These are phyloP conservation scores for Pygocentrus nattereri DNA, from an alignment of 2,797 vertebrate species.

Conservation along the genomic window DNA sequence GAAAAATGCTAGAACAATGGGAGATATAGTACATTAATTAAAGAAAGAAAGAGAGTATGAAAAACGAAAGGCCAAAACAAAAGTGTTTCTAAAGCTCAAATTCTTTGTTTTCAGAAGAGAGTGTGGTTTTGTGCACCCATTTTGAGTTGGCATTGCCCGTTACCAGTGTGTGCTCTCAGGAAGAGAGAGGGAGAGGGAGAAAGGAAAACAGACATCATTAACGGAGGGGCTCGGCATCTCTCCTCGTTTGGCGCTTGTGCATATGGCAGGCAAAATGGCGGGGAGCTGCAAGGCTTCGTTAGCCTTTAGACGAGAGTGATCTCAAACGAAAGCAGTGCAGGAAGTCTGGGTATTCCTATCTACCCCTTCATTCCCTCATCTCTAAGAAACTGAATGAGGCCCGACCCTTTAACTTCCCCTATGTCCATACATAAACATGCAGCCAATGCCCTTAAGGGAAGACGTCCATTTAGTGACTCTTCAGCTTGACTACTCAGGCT, in stretches of 20 bases:
- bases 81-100: background rate
- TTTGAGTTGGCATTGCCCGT: conserved; percentile 32
- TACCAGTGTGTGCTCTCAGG: background rate
- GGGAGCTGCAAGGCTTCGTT: conserved; percentile 66
- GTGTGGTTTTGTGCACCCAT: conserved; percentile 8
- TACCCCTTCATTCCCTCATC: conserved; percentile 21
- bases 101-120: conserved; percentile 18
- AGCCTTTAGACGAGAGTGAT: conserved; percentile 68
- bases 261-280: conserved; percentile 67
- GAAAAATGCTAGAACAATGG: conserved; percentile 12
- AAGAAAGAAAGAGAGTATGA: conserved; percentile 22
- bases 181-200: conserved; percentile 32
- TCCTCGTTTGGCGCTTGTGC: conserved; percentile 52
- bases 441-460: background rate
- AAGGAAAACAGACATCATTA: conserved; percentile 57
- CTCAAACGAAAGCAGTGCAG: conserved; percentile 65
- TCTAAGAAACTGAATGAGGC: conserved; percentile 45
- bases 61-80: background rate
- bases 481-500: background rate
- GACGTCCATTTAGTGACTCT: background rate
- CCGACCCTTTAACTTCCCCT: conserved; percentile 13
- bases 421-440: background rate
- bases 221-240: conserved; percentile 59
- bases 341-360: conserved; percentile 58
- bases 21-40: background rate